phyloP scores from a whole-genome alignment of 2,113 vertebrate species.

The Bettongia penicillata region DNA sequence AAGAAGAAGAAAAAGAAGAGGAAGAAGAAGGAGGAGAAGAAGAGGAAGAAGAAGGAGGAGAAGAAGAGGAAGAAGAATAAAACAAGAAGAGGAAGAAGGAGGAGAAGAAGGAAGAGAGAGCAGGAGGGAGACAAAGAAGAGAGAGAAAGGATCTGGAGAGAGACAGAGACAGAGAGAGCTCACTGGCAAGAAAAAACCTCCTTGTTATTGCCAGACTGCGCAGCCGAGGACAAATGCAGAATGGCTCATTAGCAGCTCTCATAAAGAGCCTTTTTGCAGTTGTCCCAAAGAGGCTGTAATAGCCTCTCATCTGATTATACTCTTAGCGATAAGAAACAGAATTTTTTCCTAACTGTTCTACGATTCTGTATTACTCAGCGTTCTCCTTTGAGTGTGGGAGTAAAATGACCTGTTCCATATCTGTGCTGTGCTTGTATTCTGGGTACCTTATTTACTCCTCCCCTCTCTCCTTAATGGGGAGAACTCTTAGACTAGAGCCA shows the following conservation, averaged over 20 bases:
- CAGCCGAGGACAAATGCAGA: neutral
- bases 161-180: neutral
- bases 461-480: neutral
- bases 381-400: neutral
- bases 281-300: neutral
- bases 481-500: neutral
- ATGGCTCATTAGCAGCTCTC: neutral
- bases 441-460: neutral
- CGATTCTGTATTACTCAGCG: neutral
- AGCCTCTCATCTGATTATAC: neutral
- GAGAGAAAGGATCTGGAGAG: fast-evolving
- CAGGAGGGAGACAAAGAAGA: neutral
- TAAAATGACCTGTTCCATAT: neutral
- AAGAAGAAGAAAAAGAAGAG: no score
- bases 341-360: neutral
- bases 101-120: no score
- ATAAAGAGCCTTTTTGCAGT: neutral
- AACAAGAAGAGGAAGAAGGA: no score
- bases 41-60: no score
- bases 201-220: neutral
- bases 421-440: neutral
- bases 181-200: neutral
- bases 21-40: no score
- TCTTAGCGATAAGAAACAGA: neutral
- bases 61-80: no score